These are phyloP conservation scores for Tribolium castaneum DNA, from an alignment of 1,140 invertebrate species.

Conservation along the genomic window DNA sequence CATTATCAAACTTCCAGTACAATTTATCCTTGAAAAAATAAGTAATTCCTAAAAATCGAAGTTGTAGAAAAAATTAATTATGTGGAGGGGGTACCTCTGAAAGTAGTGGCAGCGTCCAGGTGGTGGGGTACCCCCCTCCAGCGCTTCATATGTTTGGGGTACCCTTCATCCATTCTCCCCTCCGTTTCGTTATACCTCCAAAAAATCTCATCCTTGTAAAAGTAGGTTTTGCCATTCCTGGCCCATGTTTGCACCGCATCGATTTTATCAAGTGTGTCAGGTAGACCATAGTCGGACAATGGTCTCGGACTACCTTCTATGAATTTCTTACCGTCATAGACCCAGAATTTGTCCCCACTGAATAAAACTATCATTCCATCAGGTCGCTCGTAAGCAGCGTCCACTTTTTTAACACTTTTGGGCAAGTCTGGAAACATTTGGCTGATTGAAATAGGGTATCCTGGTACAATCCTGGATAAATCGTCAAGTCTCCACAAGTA, in stretches of 20 bases:
- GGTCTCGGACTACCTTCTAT: constrained; percentile 68
- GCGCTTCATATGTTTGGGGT: constrained; percentile 74
- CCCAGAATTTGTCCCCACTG: constrained; percentile 76
- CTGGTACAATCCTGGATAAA: constrained; percentile 65
- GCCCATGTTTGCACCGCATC: constrained; percentile 78
- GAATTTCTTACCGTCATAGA: constrained; percentile 72
- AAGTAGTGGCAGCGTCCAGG: constrained; percentile 74
- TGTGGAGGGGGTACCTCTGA: constrained; percentile 67
- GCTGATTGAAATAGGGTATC: constrained; percentile 72
- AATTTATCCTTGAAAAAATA: constrained; percentile 74
- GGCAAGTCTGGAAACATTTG: constrained; percentile 74
- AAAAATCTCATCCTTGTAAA: constrained; percentile 72
- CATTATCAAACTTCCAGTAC: constrained; percentile 75
- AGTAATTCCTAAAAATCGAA: constrained; percentile 64
- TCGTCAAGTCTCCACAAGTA: constrained; percentile 73
- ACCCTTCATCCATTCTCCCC: constrained; percentile 71
- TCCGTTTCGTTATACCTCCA: constrained; percentile 76
- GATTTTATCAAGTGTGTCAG: constrained; percentile 71
- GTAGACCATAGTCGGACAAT: constrained; percentile 73
- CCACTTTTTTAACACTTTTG: constrained; percentile 69
- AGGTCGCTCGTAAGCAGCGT: constrained; percentile 80
- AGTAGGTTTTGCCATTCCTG: constrained; percentile 69
- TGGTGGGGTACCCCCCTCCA: constrained; percentile 75
- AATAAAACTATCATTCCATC: constrained; percentile 83
- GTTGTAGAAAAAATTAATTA: constrained; percentile 1